Evolutionary conservation across 1,140 invertebrate genomes (phyloP).

Genomic region (Ceratina calcarata): DNA sequence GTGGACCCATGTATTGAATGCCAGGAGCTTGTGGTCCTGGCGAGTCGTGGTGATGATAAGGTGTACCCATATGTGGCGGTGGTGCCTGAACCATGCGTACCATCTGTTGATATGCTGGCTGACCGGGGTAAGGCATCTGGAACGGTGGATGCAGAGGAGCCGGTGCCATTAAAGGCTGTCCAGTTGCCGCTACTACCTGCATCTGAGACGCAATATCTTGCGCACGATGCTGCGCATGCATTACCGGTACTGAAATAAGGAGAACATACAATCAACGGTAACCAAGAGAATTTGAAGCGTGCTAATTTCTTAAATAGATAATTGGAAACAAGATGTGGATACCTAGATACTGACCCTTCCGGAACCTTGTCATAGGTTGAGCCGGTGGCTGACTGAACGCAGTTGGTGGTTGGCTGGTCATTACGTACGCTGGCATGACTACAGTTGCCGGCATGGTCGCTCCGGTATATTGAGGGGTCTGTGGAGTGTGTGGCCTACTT

Average conservation of each 20-base stretch:
- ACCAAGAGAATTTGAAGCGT: not conserved
- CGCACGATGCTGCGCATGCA: conserved; percentile 79
- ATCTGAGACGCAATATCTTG: conserved; percentile 86
- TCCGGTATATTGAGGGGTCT: conserved; percentile 85
- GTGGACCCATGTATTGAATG: conserved; percentile 83
- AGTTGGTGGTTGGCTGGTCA: conserved; percentile 78
- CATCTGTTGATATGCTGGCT: conserved; percentile 81
- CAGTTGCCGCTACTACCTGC: conserved; percentile 89
- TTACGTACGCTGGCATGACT: conserved; percentile 80
- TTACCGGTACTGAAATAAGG: conserved; percentile 82
- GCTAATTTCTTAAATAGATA: conserved; percentile 17
- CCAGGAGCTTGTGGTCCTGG: conserved; percentile 79
- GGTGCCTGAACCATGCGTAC: conserved; percentile 78
- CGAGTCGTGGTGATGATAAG: conserved; percentile 83
- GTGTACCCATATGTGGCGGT: conserved; percentile 82
- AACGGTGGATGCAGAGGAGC: conserved; percentile 85
- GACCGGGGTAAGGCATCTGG: conserved; percentile 83
- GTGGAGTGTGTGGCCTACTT: conserved; percentile 90
- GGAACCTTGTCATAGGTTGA: conserved; percentile 78
- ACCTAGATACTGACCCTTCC: conserved; percentile 78
- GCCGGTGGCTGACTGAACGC: conserved; percentile 80
- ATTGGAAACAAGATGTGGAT: conserved; percentile 45
- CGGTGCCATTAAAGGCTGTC: conserved; percentile 90
- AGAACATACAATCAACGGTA: not conserved
- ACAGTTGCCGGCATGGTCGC: conserved; percentile 78